Evolutionary conservation across 2,888 invertebrate species (phyloP).

Genomic region (Xestia ashworthii): DNA sequence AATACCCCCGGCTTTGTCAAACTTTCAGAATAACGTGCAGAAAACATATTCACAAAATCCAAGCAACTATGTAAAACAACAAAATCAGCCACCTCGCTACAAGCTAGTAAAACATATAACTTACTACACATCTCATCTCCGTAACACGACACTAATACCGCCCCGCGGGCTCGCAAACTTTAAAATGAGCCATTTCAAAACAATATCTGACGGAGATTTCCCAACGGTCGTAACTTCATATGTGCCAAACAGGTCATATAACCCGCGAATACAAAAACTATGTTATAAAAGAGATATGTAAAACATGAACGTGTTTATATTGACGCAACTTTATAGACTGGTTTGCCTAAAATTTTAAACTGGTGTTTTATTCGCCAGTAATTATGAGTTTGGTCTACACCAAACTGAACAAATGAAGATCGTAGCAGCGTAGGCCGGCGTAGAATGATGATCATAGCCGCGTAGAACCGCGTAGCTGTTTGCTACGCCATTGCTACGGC

Average conservation of each 20-base stretch:
- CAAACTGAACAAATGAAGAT: background rate
- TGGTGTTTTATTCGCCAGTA: background rate
- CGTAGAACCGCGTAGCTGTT: conserved; percentile 2
- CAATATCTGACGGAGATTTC: conserved; percentile 87
- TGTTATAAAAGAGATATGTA: conserved; percentile 32
- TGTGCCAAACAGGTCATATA: conserved; percentile 59
- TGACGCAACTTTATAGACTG: background rate
- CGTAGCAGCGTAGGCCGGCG: background rate
- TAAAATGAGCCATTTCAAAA: conserved; percentile 86
- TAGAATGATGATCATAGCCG: conserved; percentile 5
- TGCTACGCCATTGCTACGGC: conserved; percentile 23
- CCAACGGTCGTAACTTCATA: conserved; percentile 75
- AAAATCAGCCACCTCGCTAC: conserved; percentile 31
- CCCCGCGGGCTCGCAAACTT: conserved; percentile 74
- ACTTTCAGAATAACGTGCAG: background rate
- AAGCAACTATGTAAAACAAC: conserved; percentile 36
- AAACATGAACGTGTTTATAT: conserved; percentile 38
- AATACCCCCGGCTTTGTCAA: background rate
- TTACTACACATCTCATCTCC: conserved; percentile 59
- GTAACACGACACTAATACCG: conserved; percentile 65
- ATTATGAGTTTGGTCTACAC: conserved; percentile 3
- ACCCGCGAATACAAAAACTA: conserved; percentile 59
- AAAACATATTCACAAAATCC: conserved; percentile 4
- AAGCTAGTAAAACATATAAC: conserved; percentile 54
- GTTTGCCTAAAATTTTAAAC: background rate